Evolutionary conservation across 2,113 vertebrate genomes (phyloP).

Genomic region (Conger conger): DNA sequence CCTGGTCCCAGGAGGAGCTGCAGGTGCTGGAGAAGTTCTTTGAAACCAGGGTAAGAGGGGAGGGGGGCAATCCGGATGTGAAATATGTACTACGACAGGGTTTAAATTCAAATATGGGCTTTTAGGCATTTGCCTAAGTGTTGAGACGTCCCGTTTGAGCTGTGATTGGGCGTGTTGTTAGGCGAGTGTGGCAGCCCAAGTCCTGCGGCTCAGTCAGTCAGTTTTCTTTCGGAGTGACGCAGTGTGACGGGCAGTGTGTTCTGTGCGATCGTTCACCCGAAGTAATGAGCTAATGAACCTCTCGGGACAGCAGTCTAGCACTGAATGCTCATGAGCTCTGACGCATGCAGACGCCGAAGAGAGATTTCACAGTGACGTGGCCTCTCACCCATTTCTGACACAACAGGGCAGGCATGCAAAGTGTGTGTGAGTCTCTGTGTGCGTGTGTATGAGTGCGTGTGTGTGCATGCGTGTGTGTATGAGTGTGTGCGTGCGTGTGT

Average conservation of each 20-base stretch:
- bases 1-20: conserved; percentile 95
- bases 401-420: too few relatives aligned
- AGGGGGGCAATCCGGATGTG: too few relatives aligned
- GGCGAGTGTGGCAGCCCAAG: not conserved
- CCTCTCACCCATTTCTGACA: not conserved
- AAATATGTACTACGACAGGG: too few relatives aligned
- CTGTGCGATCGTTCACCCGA: not conserved
- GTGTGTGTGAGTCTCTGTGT: too few relatives aligned
- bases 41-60: conserved; percentile 83
- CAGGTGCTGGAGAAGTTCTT: conserved; percentile 98
- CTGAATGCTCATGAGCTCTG: conserved; percentile 2
- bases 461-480: too few relatives aligned
- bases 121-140: too few relatives aligned
- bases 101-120: not conserved
- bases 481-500: too few relatives aligned
- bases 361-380: not conserved
- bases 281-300: not conserved
- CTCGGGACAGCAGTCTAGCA: not conserved
- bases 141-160: not conserved
- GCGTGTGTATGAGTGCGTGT: too few relatives aligned
- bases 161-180: not conserved
- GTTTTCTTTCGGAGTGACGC: not conserved
- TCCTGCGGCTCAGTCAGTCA: too few relatives aligned
- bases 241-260: not conserved
- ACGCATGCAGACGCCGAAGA: not conserved